Percentiles rank a stretch among this genome's conserved stretches.
These are phyloP conservation scores for Pogonophryne albipinna DNA, from an alignment of 2,797 vertebrate species.

Conservation along the genomic window DNA sequence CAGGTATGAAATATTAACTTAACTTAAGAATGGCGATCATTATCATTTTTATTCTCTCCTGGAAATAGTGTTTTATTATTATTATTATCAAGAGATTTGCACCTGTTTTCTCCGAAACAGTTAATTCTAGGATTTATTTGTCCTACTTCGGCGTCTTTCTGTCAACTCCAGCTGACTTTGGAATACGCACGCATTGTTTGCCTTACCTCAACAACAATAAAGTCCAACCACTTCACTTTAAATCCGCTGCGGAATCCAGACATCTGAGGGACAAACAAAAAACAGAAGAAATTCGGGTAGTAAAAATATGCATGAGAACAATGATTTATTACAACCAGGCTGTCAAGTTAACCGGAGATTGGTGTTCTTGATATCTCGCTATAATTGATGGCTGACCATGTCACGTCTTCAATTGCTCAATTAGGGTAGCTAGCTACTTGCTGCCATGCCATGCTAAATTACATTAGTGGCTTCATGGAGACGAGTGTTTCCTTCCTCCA, in stretches of 20 bases:
- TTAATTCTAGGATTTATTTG: not conserved
- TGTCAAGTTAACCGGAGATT: slow-evolving; percentile 66
- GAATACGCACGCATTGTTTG: slow-evolving; percentile 39
- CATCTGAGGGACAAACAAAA: slow-evolving; percentile 14
- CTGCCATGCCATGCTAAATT: slow-evolving; percentile 72
- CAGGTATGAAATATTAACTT: slow-evolving; percentile 30
- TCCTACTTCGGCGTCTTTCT: slow-evolving; percentile 27
- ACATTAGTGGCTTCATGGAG: slow-evolving; percentile 74
- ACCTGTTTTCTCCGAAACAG: not conserved
- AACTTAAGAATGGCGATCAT: not conserved
- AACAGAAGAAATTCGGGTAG: slow-evolving; percentile 24
- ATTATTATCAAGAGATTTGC: not conserved
- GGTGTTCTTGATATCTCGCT: slow-evolving; percentile 66
- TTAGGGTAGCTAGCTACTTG: slow-evolving; percentile 74
- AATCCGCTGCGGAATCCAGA: slow-evolving; percentile 49
- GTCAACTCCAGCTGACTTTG: slow-evolving; percentile 48
- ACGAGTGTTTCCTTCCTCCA: slow-evolving; percentile 63
- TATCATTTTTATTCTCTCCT: not conserved
- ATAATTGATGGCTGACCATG: slow-evolving; percentile 84
- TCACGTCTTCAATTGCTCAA: slow-evolving; percentile 83
- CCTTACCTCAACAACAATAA: slow-evolving; percentile 47
- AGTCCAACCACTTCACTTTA: slow-evolving; percentile 61
- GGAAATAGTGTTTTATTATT: not conserved
- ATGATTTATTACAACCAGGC: slow-evolving; percentile 65
- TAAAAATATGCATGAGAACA: slow-evolving; percentile 65